These are phyloP conservation scores for Habropoda laboriosa DNA, from an alignment of 1,140 invertebrate genomes.

Conservation along the genomic window DNA sequence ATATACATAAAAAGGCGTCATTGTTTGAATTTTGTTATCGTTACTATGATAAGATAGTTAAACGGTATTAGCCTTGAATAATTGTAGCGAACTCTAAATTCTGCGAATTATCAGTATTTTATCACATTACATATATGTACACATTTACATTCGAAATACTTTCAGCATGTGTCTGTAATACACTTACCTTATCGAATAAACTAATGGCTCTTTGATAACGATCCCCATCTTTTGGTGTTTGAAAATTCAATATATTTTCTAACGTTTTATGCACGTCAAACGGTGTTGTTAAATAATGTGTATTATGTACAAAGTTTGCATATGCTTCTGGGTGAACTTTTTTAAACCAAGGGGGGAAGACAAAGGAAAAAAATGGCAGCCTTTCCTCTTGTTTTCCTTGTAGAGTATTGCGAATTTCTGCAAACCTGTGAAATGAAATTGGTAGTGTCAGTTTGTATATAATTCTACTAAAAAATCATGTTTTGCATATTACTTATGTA, in stretches of 20 bases:
- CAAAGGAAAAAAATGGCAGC: conserved; percentile 91
- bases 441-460: neutral
- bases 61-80: no score
- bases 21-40: no score
- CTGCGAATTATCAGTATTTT: no score
- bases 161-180: neutral
- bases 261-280: conserved; percentile 91
- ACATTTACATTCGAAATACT: neutral
- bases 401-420: conserved; percentile 90
- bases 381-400: conserved; percentile 96
- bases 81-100: no score
- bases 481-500: neutral
- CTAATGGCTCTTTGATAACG: conserved; percentile 85
- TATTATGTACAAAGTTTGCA: conserved; percentile 86
- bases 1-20: no score
- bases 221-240: conserved; percentile 80
- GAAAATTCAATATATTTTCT: conserved; percentile 84
- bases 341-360: conserved; percentile 88
- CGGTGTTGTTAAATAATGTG: conserved; percentile 88
- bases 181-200: conserved; percentile 86
- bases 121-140: no score
- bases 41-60: no score
- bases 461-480: neutral
- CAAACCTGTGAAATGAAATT: conserved; percentile 84
- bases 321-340: conserved; percentile 84